Evolutionary conservation across 2,113 vertebrate genomes (phyloP).

Genomic region (Mellivora capensis): DNA sequence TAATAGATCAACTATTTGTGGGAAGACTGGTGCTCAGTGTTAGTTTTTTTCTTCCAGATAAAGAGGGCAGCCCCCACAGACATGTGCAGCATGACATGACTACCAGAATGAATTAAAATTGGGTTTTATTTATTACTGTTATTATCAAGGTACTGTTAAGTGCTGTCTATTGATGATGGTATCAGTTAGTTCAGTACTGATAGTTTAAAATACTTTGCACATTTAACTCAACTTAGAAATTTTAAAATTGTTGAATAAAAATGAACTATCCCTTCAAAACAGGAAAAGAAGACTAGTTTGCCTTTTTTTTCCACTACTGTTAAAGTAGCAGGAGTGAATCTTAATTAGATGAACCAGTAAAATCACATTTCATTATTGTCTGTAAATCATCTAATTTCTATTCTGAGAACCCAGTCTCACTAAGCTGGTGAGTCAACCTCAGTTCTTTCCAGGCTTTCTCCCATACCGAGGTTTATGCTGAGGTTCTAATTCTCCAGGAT

Average conservation of each 20-base stretch:
- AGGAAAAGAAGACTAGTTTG: not conserved
- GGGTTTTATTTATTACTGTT: not conserved
- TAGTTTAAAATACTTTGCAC: not conserved
- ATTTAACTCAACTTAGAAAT: not conserved
- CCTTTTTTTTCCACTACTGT: not conserved
- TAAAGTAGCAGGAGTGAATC: not conserved
- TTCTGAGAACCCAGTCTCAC: not conserved
- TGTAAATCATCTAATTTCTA: not conserved
- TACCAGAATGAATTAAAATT: not conserved
- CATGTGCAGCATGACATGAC: not conserved
- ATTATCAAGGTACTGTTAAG: not conserved
- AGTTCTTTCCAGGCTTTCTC: not conserved
- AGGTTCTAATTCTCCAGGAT: not conserved
- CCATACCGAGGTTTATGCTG: not conserved
- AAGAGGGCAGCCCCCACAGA: not conserved
- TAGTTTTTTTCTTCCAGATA: slow-evolving; percentile 4
- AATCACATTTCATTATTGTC: not conserved
- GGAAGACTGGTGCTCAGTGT: not conserved
- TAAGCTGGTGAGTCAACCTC: not conserved
- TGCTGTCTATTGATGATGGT: not conserved
- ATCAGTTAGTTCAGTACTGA: not conserved
- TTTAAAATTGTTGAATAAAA: not conserved
- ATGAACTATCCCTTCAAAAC: not conserved
- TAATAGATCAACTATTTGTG: slow-evolving; percentile 28
- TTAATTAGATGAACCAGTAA: not conserved